Conservation (phyloP, 2,113 vertebrate species). For the Eolophus roseicapilla region DNA sequence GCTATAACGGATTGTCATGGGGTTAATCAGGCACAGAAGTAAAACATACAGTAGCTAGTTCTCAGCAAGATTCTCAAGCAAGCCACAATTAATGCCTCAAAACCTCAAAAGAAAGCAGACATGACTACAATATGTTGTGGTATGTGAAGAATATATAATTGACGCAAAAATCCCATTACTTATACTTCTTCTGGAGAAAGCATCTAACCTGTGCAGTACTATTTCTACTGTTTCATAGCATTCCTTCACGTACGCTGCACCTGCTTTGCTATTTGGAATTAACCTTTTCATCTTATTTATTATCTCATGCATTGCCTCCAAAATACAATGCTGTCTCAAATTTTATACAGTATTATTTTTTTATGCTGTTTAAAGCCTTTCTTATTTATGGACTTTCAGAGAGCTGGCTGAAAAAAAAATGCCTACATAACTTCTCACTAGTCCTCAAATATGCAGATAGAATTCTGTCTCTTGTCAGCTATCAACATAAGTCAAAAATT, state of each 20-base stretch:
- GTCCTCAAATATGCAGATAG: neutral
- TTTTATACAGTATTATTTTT: neutral
- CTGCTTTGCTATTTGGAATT: neutral
- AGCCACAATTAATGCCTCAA: neutral
- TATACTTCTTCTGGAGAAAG: neutral
- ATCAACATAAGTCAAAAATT: neutral
- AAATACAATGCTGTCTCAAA: neutral
- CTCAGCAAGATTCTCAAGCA: neutral
- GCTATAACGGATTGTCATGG: neutral
- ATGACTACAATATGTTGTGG: neutral
- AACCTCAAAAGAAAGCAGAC: neutral
- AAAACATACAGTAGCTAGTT: neutral
- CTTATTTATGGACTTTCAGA: neutral
- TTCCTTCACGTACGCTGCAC: neutral
- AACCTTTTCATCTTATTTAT: neutral
- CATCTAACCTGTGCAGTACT: neutral
- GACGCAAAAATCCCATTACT: neutral
- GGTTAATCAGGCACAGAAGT: neutral
- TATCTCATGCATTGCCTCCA: neutral
- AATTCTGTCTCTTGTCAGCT: neutral
- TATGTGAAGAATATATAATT: neutral
- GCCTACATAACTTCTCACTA: neutral
- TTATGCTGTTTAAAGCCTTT: neutral
- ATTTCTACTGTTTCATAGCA: neutral
- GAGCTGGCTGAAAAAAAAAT: neutral